These are phyloP conservation scores for Lagothrix lagotricha DNA, from an alignment of 2,797 vertebrate species.

Conservation along the genomic window DNA sequence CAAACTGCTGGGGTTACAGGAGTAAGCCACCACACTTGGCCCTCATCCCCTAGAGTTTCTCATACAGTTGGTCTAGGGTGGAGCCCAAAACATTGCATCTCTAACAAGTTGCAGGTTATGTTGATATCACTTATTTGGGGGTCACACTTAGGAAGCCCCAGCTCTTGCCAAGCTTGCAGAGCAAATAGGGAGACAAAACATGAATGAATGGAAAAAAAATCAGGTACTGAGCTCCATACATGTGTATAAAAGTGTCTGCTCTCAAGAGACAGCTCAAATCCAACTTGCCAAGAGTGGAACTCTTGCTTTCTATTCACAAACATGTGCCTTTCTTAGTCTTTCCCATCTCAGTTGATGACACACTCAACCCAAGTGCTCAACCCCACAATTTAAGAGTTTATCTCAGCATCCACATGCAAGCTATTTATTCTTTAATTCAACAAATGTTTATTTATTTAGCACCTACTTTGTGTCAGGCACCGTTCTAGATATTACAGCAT, in stretches of 20 bases:
- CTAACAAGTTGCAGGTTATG: background rate
- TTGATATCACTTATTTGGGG: accelerated
- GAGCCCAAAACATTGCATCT: background rate
- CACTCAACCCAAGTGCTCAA: background rate
- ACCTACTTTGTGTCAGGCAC: background rate
- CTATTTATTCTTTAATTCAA: background rate
- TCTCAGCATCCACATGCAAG: background rate
- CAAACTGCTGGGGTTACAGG: too few species aligned
- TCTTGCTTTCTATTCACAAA: background rate
- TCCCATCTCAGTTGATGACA: background rate
- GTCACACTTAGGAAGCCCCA: background rate
- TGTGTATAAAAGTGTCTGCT: background rate
- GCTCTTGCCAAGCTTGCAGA: background rate
- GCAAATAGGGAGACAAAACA: background rate
- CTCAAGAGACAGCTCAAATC: background rate
- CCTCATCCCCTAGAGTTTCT: background rate
- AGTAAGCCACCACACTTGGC: accelerated
- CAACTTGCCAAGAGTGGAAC: background rate
- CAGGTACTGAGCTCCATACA: background rate
- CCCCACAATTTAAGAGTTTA: background rate
- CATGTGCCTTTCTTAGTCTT: background rate
- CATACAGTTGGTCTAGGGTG: background rate
- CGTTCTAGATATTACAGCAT: background rate
- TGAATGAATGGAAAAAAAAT: background rate
- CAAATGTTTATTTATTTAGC: background rate